Evolutionary conservation across 2,113 vertebrate genomes (phyloP).

Genomic region (Synodontis membranacea): DNA sequence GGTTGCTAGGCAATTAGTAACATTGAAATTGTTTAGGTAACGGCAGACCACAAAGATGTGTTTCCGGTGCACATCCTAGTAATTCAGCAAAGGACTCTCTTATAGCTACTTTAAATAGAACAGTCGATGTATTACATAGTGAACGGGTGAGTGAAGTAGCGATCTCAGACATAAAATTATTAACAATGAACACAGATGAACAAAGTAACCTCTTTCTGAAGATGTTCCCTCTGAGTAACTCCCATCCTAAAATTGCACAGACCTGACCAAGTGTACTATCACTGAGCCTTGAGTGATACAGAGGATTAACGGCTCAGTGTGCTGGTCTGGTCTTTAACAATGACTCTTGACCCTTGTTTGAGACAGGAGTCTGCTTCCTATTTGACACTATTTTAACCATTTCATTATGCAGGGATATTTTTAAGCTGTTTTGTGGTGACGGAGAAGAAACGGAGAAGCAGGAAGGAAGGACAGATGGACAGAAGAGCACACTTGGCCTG

Average conservation of each 20-base stretch:
- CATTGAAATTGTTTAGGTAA: background rate
- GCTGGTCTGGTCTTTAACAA: background rate
- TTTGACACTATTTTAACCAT: constrained; percentile 9
- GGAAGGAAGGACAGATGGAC: constrained; percentile 5
- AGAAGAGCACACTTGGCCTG: background rate
- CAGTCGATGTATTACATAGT: background rate
- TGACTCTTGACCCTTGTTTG: background rate
- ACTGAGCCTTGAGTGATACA: background rate
- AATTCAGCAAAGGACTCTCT: too few species aligned
- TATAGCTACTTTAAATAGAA: background rate
- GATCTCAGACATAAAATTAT: background rate
- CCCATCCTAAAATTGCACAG: background rate
- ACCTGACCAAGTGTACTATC: background rate
- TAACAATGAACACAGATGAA: background rate
- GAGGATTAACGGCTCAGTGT: background rate
- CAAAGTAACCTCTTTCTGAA: background rate
- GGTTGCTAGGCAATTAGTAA: constrained; percentile 18
- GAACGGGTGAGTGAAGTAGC: background rate
- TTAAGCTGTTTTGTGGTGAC: background rate
- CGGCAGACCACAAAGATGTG: background rate
- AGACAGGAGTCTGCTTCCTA: background rate
- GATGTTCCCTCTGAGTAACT: background rate
- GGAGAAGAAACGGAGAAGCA: background rate
- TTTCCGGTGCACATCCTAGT: background rate
- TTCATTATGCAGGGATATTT: background rate